phyloP scores from a whole-genome alignment of 2,888 invertebrate species.

The Ophioninae sp. region DNA sequence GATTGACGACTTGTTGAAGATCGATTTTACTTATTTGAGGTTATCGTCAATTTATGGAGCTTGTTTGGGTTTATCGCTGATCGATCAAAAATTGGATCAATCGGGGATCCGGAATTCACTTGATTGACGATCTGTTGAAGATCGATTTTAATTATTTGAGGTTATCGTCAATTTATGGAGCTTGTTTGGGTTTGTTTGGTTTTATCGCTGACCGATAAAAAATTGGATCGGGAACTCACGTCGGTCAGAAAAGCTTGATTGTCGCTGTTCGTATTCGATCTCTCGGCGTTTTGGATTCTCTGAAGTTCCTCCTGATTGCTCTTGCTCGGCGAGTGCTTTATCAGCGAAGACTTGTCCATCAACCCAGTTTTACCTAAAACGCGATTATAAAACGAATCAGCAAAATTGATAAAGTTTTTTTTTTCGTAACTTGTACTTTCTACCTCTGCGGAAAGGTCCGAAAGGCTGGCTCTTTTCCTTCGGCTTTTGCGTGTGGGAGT shows the following conservation, averaged over 20 bases:
- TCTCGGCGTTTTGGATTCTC: constrained; percentile 86
- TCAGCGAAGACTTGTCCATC: constrained; percentile 94
- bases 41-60: no score
- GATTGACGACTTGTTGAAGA: no score
- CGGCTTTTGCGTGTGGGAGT: constrained; percentile 81
- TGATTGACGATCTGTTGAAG: no score
- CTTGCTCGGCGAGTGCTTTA: constrained; percentile 89
- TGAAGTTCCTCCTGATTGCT: constrained; percentile 86
- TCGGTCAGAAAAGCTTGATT: constrained; percentile 97
- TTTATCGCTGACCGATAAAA: no score
- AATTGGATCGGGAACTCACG: constrained; percentile 81
- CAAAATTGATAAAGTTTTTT: background rate
- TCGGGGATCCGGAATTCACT: no score
- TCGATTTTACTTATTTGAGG: no score
- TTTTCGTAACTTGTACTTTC: constrained; percentile 34
- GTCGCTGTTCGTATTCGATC: constrained; percentile 90
- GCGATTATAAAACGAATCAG: constrained; percentile 5
- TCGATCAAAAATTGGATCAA: no score
- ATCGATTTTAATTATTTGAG: no score
- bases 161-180: no score
- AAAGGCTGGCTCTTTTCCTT: constrained; percentile 84
- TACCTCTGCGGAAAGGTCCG: constrained; percentile 89
- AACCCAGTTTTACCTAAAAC: constrained; percentile 86
- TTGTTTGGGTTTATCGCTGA: no score
- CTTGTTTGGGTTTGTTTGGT: no score